phyloP scores from a whole-genome alignment of 2,888 invertebrate species.

The Gasteruption jaculator region DNA sequence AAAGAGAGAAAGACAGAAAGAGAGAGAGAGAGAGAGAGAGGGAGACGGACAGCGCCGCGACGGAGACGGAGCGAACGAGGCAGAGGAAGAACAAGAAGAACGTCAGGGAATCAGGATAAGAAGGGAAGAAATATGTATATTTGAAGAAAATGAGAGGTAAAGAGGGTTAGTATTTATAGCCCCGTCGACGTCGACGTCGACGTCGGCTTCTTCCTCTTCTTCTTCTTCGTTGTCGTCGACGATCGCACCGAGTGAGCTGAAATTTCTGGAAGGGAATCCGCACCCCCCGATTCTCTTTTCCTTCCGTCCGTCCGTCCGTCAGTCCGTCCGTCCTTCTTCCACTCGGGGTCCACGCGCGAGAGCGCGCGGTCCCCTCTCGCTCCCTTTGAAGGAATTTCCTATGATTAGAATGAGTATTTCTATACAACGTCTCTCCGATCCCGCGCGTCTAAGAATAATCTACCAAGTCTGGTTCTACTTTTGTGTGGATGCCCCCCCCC shows the following conservation, averaged over 20 bases:
- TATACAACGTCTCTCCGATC: conserved; percentile 36
- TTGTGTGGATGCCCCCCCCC: too few species aligned
- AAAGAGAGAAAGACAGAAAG: neutral
- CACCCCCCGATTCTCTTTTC: too few species aligned
- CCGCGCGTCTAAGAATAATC: conserved; percentile 34
- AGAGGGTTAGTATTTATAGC: too few species aligned
- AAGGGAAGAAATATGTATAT: conserved; percentile 10
- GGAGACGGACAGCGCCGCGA: too few species aligned
- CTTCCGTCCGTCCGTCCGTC: too few species aligned
- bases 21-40: conserved; percentile 13
- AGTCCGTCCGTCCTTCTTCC: conserved; percentile 9
- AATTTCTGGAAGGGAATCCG: too few species aligned
- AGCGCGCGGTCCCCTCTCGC: conserved; percentile 13
- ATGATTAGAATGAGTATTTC: conserved; percentile 50
- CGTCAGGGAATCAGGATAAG: neutral
- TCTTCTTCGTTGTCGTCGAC: too few species aligned
- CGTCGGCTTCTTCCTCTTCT: conserved; percentile 15
- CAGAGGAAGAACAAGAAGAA: neutral
- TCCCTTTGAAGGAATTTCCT: conserved; percentile 47
- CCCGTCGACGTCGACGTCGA: conserved; percentile 12
- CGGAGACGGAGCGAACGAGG: conserved; percentile 5
- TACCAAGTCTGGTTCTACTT: too few species aligned
- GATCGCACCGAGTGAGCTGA: too few species aligned
- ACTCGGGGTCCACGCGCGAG: conserved; percentile 26
- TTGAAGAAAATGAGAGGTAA: too few species aligned